These are phyloP conservation scores for Pachyseris speciosa DNA, from an alignment of 64 coral and sea anemone species.

Conservation along the genomic window DNA sequence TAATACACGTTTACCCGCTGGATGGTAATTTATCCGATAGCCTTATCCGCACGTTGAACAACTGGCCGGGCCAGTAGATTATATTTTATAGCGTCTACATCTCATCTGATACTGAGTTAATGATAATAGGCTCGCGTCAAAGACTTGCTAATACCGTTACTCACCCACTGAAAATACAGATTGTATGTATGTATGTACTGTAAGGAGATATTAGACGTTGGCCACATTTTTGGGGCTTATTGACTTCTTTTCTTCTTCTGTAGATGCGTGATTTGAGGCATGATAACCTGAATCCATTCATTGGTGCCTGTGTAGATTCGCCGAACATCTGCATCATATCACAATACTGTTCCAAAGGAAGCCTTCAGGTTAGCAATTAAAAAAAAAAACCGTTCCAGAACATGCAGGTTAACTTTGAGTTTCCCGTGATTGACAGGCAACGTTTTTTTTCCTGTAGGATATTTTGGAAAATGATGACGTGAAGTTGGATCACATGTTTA, in stretches of 20 bases:
- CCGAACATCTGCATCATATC: constrained; percentile 93
- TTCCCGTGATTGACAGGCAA: background rate
- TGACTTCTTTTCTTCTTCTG: background rate
- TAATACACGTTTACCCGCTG: no score
- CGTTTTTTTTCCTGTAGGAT: constrained; percentile 30
- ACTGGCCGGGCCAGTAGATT: no score
- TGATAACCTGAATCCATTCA: constrained; percentile 95
- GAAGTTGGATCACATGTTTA: constrained; percentile 81
- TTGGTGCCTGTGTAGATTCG: constrained; percentile 92
- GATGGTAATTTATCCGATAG: no score
- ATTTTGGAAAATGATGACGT: constrained; percentile 84
- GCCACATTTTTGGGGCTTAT: no score
- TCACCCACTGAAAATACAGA: no score
- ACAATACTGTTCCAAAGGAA: constrained; percentile 93
- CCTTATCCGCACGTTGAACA: no score
- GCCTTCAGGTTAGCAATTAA: constrained; percentile 79
- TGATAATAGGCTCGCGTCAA: no score
- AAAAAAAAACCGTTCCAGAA: background rate
- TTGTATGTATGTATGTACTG: no score
- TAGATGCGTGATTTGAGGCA: constrained; percentile 80
- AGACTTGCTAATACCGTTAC: no score
- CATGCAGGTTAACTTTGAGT: background rate
- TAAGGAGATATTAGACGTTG: no score
- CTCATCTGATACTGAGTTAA: no score
- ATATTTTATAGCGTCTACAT: no score